Conservation (phyloP, 2,113 vertebrate genomes). For the Chionis minor region DNA sequence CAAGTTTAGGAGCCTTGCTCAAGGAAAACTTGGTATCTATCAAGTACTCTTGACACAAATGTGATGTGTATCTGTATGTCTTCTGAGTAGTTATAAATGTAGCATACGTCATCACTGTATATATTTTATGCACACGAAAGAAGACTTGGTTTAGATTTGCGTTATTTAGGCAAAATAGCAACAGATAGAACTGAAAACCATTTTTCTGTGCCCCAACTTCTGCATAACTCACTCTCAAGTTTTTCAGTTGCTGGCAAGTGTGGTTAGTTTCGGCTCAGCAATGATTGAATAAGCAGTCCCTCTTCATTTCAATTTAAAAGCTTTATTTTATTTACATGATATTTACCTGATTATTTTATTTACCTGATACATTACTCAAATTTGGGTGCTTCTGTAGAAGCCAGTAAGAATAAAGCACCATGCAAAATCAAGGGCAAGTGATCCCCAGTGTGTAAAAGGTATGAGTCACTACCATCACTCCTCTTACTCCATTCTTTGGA, state of each 20-base stretch:
- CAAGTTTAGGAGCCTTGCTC: background rate
- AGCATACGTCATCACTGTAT: background rate
- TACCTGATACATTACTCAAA: background rate
- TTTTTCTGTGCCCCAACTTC: background rate
- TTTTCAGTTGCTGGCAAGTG: background rate
- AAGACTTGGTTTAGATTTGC: background rate
- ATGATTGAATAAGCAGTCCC: background rate
- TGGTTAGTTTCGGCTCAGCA: background rate
- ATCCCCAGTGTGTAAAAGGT: background rate
- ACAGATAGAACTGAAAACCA: background rate
- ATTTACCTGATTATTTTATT: background rate
- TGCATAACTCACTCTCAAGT: background rate
- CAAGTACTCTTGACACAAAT: background rate
- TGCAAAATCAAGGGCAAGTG: background rate
- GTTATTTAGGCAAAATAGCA: background rate
- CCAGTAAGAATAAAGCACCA: background rate
- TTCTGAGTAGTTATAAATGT: background rate
- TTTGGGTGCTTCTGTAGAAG: background rate
- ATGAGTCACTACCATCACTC: background rate
- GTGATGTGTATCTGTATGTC: background rate
- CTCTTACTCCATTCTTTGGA: background rate
- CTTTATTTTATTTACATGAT: background rate
- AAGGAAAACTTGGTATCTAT: background rate
- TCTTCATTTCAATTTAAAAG: background rate
- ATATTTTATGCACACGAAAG: background rate